Evolutionary conservation across 2,113 vertebrate species (phyloP), one percentile per base, ranked within the genome.

Genomic region (Sceloporus undulatus): DNA sequence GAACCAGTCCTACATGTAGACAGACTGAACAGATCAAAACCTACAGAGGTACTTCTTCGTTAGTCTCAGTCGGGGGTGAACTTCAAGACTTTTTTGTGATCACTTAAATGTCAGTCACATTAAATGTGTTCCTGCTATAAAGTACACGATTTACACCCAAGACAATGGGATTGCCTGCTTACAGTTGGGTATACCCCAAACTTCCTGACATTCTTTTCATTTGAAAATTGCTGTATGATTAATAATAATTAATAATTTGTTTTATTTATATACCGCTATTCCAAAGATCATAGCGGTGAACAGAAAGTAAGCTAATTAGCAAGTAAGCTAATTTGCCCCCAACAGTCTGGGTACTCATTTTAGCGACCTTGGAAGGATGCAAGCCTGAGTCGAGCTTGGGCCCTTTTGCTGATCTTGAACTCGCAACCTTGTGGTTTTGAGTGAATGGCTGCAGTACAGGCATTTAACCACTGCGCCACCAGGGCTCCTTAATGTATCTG

Each of bases 11-110:
- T 78, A 74, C 52, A 92, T 19, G 70, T 85, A 91, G 66, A 84
- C 21, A 70, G 62, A 34, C 2, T 78, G 23, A 52, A 80, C 83
- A 75, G 54, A 91, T 71, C 82, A 90, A 88, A 34, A 88, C 80
- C 54, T 73, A 84, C 27, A 78, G 79, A 86, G 74, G 65, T 70
- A 78, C 75, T 88, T 73, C 19, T 77, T 89, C 82, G 62, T 86
- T 77, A 66, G 19, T 71, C 48, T 73, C 76, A 87, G 71, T 48
- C 83, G 79, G 52, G 42, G 27, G n/a, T 23, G 75, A 91, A 66
- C 21, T 74, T 87, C n/a, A 85, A 68, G 62, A 70, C 48, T 79
- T 87, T 75, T 75, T 90, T 75, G 76, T 54, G 76, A 79, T 21
- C 65, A 71, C 54, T 81, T 81, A 82, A 74, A 85, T 10, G 62